Evolutionary conservation across 2,888 invertebrate species (phyloP).

Genomic region (Ephialtes manifestator): DNA sequence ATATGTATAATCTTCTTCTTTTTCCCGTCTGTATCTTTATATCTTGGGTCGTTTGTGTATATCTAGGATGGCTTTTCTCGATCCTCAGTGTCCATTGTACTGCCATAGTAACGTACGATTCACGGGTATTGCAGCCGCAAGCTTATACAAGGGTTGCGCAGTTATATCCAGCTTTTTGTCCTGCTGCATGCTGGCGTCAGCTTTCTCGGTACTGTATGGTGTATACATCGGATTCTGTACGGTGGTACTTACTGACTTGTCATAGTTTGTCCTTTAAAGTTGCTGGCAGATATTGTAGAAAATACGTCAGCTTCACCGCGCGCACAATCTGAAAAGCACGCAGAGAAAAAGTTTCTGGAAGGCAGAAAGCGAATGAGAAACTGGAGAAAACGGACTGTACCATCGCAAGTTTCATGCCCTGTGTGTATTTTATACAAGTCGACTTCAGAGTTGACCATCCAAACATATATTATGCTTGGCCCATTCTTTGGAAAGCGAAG

Average conservation of each 20-base stretch:
- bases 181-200: constrained; percentile 30
- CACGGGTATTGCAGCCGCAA: constrained; percentile 30
- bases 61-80: constrained; percentile 23
- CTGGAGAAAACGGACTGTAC: background rate
- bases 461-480: background rate
- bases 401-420: background rate
- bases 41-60: constrained; percentile 39
- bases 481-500: no score
- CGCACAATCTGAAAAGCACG: background rate
- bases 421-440: background rate
- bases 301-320: background rate
- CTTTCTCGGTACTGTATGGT: constrained; percentile 9
- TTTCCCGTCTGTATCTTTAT: constrained; percentile 9
- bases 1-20: constrained; percentile 10
- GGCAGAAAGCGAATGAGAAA: constrained; percentile 29
- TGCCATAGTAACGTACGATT: constrained; percentile 35
- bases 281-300: background rate
- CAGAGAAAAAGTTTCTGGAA: constrained; percentile 2
- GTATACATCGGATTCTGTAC: background rate
- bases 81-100: constrained; percentile 29
- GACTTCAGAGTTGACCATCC: background rate
- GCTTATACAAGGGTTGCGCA: constrained; percentile 11
- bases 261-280: background rate
- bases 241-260: background rate
- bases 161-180: constrained; percentile 44